Base-by-base conservation (phyloP, 1,140 invertebrate genomes). In the Rhynchophorus ferrugineus region DNA sequence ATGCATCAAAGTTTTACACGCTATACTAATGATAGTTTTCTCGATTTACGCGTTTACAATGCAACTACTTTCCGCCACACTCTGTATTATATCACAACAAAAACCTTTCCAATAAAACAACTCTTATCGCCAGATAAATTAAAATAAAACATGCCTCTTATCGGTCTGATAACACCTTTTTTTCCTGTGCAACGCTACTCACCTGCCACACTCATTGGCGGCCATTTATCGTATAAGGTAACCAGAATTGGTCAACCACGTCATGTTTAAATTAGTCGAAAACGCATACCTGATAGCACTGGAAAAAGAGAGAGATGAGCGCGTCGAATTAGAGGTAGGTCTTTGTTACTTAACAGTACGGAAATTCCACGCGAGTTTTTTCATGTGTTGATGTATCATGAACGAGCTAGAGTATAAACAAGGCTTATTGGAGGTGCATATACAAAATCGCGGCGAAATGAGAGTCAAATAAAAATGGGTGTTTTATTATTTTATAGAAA, bases 181-280 rank as follows among this genome's bases (percentile, higher is more conserved):
- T 5, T 29, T 29, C 24, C 24, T 5, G 24, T 29, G 24, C 24
- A 29, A 6, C 24, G 24, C 24, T 29, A 11, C 5, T 11, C 11
- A 29, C 24, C 5, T 29, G 24, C 11, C 24, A 11, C 24, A 29
- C 11, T 29, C n/a, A n/a, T n/a, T n/a, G n/a, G n/a, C n/a, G n/a
- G n/a, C n/a, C n/a, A n/a, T n/a, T n/a, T n/a, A n/a, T n/a, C n/a
- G n/a, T n/a, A n/a, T n/a, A n/a, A n/a, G n/a, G n/a, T n/a, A n/a
- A n/a, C n/a, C n/a, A n/a, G n/a, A n/a, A n/a, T 29, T 29, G 5
- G 5, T 29, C 24, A 29, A 29, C 24, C 11, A 29, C 24, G 24
- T 29, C 24, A 53, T 53, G 50, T 38, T 53, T 29, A 38, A 53
- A 41, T 39, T 53, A 19, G 50, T 39, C 1, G 44, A 53, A 33